A percentile compares a stretch with the other conserved stretches of the same genome.
Conservation (phyloP, 2,888 invertebrate species). For the Celastrina argiolus region DNA sequence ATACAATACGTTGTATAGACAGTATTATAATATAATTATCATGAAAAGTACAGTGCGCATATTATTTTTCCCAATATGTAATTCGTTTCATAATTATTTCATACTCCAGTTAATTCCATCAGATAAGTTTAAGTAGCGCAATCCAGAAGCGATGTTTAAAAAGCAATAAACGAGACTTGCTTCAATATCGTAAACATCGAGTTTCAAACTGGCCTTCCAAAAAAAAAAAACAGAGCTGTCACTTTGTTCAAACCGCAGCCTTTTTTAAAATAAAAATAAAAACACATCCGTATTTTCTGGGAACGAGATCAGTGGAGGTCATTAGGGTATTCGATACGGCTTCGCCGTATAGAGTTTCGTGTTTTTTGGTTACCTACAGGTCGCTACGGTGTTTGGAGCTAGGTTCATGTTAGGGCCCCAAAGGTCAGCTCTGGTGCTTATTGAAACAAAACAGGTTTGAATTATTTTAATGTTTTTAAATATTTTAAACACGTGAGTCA, state of each 20-base stretch:
- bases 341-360: constrained; percentile 25
- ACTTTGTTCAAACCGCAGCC: constrained; percentile 35
- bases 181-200: constrained; percentile 34
- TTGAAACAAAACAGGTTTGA: not conserved
- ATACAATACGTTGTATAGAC: too few species aligned
- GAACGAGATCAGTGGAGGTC: constrained; percentile 46
- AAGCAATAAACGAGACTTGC: constrained; percentile 32
- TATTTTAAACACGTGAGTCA: not conserved
- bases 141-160: constrained; percentile 2
- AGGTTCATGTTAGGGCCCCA: not conserved
- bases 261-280: constrained; percentile 34
- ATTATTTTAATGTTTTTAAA: not conserved
- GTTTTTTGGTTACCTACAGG: not conserved
- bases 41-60: too few species aligned
- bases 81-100: not conserved
- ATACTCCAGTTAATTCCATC: constrained; percentile 1
- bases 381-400: not conserved
- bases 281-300: constrained; percentile 33
- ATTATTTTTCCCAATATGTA: too few species aligned
- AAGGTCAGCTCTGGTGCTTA: not conserved
- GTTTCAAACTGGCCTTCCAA: constrained; percentile 32
- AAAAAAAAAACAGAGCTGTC: constrained; percentile 37
- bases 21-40: too few species aligned
- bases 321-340: constrained; percentile 43
- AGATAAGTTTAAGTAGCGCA: not conserved